Base-by-base conservation (phyloP, 2,797 vertebrate species). In the Bufotes viridis region DNA sequence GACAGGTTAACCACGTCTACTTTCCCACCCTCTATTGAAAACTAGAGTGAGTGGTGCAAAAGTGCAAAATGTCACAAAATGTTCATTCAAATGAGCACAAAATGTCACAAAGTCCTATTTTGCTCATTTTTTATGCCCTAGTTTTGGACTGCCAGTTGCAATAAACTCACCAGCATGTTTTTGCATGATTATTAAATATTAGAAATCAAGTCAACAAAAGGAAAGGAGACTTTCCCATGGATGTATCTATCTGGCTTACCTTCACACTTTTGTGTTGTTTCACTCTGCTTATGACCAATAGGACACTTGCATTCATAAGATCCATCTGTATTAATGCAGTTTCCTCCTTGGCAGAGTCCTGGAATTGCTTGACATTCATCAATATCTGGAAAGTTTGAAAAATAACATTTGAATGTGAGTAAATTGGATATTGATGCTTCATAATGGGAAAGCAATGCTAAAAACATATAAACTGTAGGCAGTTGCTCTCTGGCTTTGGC, bases 311-410 rank as follows among this genome's bases (percentile, higher is more conserved):
- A 96, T 49, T 96, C 93, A 0, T 94, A 96, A 0, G 94, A 96
- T 29, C 96, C 95, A 63, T 96, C 92, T 53, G 94, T 95, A 92
- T 96, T 96, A 78, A 95, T 90, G 78, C 96, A 96, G 58, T 90
- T 95, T 75, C 96, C 95, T 90, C 94, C 94, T 83, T 94, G 94
- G 85, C 95, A 96, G 57, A 96, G 87, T 60, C 94, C 95, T 87
- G 95, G 94, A 8, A 96, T 94, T 74, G 94, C 94, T 86, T 95
- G 95, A 89, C 96, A 96, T 91, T 96, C 96, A 90, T 96, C 95
- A 92, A 96, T 92, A 92, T 96, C 96, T 96, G 91, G 65, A 87
- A 90, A 86, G 82, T 88, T 11, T 91, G 17, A 22, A 9, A 51
- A 81, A 42, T 61, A 8, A 74, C 58, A 58, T 74, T 12, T 74